Evolutionary conservation across 2,888 invertebrate genomes (phyloP).

Genomic region (Thalpophila matura): DNA sequence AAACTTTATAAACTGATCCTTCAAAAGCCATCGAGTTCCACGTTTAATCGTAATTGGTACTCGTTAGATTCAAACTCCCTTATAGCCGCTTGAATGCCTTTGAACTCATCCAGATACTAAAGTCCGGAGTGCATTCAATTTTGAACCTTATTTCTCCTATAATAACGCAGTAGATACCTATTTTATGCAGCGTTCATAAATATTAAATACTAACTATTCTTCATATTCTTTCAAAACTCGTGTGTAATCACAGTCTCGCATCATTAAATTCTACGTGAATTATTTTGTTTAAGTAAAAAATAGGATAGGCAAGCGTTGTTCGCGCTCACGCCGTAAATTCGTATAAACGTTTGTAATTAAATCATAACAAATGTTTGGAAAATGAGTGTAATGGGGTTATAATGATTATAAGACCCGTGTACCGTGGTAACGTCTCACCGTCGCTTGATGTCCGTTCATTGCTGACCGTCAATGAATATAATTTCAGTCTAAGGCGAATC

Average conservation of each 20-base stretch:
- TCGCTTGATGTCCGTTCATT: no score
- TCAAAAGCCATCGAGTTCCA: neutral
- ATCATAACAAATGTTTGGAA: no score
- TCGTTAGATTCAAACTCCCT: neutral
- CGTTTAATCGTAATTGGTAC: neutral
- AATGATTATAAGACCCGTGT: no score
- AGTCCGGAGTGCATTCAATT: neutral
- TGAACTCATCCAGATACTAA: neutral
- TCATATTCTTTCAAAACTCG: conserved; percentile 2
- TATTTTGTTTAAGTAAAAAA: no score
- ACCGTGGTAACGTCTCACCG: no score
- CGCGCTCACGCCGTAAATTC: no score
- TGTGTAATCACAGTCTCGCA: neutral
- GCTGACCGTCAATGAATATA: no score
- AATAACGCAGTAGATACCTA: fast-evolving
- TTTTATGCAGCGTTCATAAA: neutral
- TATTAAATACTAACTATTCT: neutral
- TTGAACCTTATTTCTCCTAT: neutral
- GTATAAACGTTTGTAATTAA: no score
- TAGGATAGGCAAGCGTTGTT: no score
- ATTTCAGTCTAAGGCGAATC: no score
- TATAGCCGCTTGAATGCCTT: neutral
- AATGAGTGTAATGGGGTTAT: no score
- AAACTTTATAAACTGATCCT: neutral
- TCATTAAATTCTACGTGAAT: conserved; percentile 3